Percentiles rank a stretch among this genome's conserved stretches.
phyloP scores from a whole-genome alignment of 2,113 vertebrate genomes.

The Chlamydotis undulata region DNA sequence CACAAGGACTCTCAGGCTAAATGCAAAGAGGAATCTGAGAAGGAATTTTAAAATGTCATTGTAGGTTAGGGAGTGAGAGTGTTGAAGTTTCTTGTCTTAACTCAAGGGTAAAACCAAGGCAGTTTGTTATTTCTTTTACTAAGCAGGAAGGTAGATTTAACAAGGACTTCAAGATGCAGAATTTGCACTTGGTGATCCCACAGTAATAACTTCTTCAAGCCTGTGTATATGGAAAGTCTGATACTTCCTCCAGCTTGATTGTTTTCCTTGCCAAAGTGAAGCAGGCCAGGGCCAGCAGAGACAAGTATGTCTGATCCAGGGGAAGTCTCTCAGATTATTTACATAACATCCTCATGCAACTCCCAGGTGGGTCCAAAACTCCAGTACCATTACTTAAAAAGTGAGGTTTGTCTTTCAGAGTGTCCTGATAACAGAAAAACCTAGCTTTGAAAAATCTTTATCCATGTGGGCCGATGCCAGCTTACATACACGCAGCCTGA shows the following conservation, averaged over 20 bases:
- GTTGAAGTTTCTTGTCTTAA: not conserved
- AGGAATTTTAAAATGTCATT: not conserved
- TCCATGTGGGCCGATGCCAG: not conserved
- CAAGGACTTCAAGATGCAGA: not conserved
- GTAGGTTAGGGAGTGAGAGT: not conserved
- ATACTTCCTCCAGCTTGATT: not conserved
- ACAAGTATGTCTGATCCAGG: not conserved
- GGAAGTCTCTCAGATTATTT: not conserved
- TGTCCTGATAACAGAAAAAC: not conserved
- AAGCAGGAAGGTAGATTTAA: not conserved
- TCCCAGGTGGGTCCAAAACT: not conserved
- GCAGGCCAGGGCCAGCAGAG: not conserved
- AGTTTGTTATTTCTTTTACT: not conserved
- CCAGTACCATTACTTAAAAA: not conserved
- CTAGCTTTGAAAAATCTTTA: slow-evolving; percentile 20
- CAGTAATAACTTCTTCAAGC: not conserved
- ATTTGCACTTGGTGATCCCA: not conserved
- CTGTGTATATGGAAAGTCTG: not conserved
- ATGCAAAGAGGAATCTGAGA: not conserved
- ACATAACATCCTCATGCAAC: not conserved
- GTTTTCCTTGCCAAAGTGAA: not conserved
- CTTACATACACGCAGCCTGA: not conserved
- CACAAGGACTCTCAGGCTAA: not conserved
- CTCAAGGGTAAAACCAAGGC: not conserved
- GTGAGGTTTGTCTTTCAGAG: not conserved